Evolutionary conservation across 2,888 invertebrate species (phyloP).

Genomic region (Prosapia bicincta): DNA sequence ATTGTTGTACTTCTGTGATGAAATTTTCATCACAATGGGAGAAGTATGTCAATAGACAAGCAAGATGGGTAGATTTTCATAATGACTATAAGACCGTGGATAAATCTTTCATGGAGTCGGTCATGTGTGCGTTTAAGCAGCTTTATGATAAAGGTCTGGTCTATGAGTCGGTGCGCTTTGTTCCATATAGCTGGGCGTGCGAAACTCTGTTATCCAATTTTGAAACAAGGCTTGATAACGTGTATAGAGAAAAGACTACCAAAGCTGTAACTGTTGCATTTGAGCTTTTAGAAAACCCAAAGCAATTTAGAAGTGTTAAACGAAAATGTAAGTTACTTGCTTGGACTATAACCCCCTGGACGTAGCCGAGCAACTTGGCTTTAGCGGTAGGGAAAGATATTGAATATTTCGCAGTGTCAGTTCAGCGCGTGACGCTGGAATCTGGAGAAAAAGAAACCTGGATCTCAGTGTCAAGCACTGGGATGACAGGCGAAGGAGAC

Average conservation of each 20-base stretch:
- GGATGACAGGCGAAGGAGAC: too few species aligned
- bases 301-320: not conserved
- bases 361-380: slow-evolving; percentile 6
- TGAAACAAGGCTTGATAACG: slow-evolving; percentile 23
- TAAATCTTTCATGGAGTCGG: slow-evolving; percentile 21
- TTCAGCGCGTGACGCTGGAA: too few species aligned
- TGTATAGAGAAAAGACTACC: slow-evolving; percentile 13
- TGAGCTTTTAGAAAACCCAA: slow-evolving; percentile 11
- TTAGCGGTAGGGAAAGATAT: slow-evolving; percentile 10
- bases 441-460: too few species aligned
- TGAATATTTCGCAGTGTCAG: not conserved
- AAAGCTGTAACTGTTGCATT: slow-evolving; percentile 15
- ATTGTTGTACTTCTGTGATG: slow-evolving; percentile 11
- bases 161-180: slow-evolving; percentile 22
- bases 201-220: slow-evolving; percentile 25
- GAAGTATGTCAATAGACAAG: slow-evolving; percentile 11
- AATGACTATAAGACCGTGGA: slow-evolving; percentile 15
- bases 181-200: slow-evolving; percentile 28
- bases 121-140: slow-evolving; percentile 23
- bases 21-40: too few species aligned
- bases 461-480: too few species aligned
- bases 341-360: slow-evolving; percentile 17
- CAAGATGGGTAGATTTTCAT: slow-evolving; percentile 18
- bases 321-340: slow-evolving; percentile 13
- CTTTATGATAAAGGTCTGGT: slow-evolving; percentile 23